These are phyloP conservation scores for Pedionomus torquatus DNA, from an alignment of 2,113 vertebrate species.

Conservation along the genomic window DNA sequence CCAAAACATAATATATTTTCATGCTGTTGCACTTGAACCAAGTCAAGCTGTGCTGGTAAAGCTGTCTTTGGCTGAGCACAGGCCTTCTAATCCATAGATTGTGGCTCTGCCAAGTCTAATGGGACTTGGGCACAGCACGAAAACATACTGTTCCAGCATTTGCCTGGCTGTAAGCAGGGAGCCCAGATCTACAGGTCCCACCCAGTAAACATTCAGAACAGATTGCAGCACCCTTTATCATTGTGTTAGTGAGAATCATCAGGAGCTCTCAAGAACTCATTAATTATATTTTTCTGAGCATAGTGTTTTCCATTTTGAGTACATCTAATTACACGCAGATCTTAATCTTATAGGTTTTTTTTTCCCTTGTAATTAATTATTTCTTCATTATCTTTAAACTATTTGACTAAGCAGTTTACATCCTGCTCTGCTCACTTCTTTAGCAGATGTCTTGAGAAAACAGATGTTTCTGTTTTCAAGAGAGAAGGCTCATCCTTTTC, in stretches of 20 bases:
- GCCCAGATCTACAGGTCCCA: neutral
- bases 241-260: constrained; percentile 40
- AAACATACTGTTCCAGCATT: neutral
- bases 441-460: constrained; percentile 70
- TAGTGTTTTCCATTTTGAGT: constrained; percentile 60
- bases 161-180: constrained; percentile 26
- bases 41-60: constrained; percentile 46
- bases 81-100: neutral
- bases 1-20: constrained; percentile 23
- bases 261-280: constrained; percentile 60
- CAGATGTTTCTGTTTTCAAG: constrained; percentile 70
- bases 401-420: constrained; percentile 69
- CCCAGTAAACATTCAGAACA: constrained; percentile 48
- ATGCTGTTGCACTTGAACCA: constrained; percentile 16
- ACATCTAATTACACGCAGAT: constrained; percentile 75
- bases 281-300: constrained; percentile 68
- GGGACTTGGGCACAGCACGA: constrained; percentile 46
- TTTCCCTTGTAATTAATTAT: constrained; percentile 71
- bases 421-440: constrained; percentile 34
- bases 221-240: constrained; percentile 47
- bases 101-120: constrained; percentile 29
- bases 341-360: constrained; percentile 56
- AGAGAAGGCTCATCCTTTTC: constrained; percentile 11
- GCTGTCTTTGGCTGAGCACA: neutral
- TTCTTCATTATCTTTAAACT: constrained; percentile 71